Evolutionary conservation across 2,797 vertebrate species (phyloP), one percentile per base, ranked within the genome.

Genomic region (Acanthis flammea): DNA sequence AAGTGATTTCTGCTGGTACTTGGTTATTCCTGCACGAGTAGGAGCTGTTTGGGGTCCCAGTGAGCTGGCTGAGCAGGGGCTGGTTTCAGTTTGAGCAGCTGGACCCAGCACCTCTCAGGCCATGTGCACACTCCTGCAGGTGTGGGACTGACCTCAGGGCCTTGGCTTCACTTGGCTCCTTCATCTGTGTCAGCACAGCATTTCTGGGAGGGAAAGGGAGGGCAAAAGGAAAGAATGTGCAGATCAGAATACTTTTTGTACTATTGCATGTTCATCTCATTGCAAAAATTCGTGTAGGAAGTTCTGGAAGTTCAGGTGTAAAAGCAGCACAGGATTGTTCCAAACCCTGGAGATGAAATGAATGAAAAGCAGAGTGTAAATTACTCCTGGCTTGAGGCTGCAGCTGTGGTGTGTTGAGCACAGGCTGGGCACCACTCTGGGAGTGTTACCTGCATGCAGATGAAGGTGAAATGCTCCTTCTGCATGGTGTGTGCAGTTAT

Each of bases 161-260:
- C 71, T 67, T 35, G 65, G 41, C 25, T 84, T 72, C 42, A 1
- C 42, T 81, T 89, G 27, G 24, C 16, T 45, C 28, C 33, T 30
- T 42, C 30, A 2, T 1, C 0, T 11, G 1, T 17, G 14, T 23
- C 15, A 54, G 27, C 7, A 21, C 4, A 86, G 39, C 14, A 19
- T n/a, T 82, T 60, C 39, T 79, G 63, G 10, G 65, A 51, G n/a
- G 27, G 28, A 44, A 66, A 61, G 13, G 25, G 22, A 55, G 10
- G 9, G 3, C 5, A 25, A 31, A 39, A 63, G 50, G 5, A 37
- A 73, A n/a, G 5, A 4, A 72, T 2, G 11, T 24, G 2, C 19
- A 19, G 14, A 3, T 23, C 21, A 62, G 62, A 88, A 39, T 33
- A n/a, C 11, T n/a, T 17, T 3, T 19, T 68, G 48, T 42, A 31